phyloP scores from a whole-genome alignment of 1,140 invertebrate genomes.

The Periplaneta americana region DNA sequence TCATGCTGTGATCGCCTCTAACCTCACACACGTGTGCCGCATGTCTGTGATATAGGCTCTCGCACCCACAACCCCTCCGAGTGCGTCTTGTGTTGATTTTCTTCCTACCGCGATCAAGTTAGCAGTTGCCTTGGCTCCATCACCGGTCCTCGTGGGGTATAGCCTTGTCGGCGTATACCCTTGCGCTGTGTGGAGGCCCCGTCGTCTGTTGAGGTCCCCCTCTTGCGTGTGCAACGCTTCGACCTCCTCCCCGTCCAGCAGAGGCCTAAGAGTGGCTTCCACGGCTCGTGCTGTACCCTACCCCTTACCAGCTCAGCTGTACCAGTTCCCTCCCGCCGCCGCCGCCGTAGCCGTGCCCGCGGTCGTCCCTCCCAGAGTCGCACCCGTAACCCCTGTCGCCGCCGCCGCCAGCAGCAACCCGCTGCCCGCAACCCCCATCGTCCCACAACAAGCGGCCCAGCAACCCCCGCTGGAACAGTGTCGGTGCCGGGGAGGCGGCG shows the following conservation, averaged over 20 bases:
- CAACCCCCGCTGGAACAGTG: conserved; percentile 5
- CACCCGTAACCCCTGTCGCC: neutral
- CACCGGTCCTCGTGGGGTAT: conserved; percentile 43
- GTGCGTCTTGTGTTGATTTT: neutral
- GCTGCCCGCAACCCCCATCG: neutral
- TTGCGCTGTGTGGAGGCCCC: conserved; percentile 47
- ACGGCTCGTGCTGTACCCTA: conserved; percentile 18
- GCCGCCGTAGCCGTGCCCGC: neutral
- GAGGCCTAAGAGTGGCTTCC: conserved; percentile 26
- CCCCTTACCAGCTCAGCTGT: conserved; percentile 6
- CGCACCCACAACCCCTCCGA: neutral
- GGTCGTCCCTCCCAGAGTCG: neutral
- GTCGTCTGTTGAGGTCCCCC: conserved; percentile 29
- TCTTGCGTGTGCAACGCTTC: conserved; percentile 22
- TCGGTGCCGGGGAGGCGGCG: conserved; percentile 12
- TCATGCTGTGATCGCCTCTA: conserved; percentile 3
- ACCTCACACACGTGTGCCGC: no score
- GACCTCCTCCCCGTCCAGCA: conserved; percentile 26
- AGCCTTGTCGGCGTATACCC: conserved; percentile 50
- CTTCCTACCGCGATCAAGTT: conserved; percentile 3
- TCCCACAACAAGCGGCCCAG: neutral
- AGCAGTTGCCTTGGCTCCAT: conserved; percentile 30
- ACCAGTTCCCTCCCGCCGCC: conserved; percentile 1
- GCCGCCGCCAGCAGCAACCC: conserved; percentile 7
- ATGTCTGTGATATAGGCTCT: neutral